Evolutionary conservation across 2,888 invertebrate species (phyloP), one percentile per base, ranked within the genome.

Genomic region (Lithophane ornitopus): DNA sequence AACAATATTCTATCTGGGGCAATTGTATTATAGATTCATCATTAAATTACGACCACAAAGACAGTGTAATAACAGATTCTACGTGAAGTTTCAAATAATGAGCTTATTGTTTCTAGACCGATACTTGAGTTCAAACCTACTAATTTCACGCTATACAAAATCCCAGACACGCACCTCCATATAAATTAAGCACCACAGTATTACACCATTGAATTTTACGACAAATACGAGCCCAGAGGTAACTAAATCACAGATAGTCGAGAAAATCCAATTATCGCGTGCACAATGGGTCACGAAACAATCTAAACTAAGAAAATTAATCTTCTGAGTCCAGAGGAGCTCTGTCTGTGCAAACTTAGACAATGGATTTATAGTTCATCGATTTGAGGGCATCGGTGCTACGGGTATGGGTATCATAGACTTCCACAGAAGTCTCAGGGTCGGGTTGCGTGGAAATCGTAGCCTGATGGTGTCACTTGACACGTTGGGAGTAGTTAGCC

Each of bases 231-330:
- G 86, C 89, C 92, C 88, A 92, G 94, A 94, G 95, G 95, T 94
- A 95, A 94, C 94, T 94, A 94, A 96, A 96, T 96, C 95, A 94
- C 92, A 92, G 94, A 95, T 94, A 94, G 94, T 93, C 91, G 93
- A 93, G 94, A 94, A 95, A 96, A 96, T 96, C 95, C 96, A 96
- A 96, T 96, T 96, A 96, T 95, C 94, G 93, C 95, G 89, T 94
- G 95, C 95, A 96, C 96, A 96, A 96, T 96, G 94, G 96, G 95
- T 95, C 95, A 95, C 96, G 95, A 96, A 96, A 96, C 96, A 96
- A 96, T 96, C 95, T 94, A 95, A 96, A 96, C 96, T 96, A 96
- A 96, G 96, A 96, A 96, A 96, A 96, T 96, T 96, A 96, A 96
- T 96, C 96, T 96, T 95, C 96, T 90, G 94, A 94, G 95, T 95